Conservation (phyloP, 2,113 vertebrate genomes). For the Rhinogobius similis region DNA sequence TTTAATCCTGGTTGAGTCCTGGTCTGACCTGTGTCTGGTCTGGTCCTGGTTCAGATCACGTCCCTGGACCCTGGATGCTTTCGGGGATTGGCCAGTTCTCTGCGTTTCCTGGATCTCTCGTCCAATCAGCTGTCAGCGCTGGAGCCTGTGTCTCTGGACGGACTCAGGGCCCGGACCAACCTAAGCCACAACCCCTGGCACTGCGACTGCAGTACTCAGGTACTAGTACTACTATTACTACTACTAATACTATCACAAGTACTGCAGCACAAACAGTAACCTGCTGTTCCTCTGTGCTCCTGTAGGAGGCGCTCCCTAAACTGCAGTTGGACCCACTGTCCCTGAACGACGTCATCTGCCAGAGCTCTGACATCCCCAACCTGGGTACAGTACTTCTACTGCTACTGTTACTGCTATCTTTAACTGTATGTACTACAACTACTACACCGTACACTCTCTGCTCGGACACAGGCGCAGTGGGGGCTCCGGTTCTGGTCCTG, state of each 20-base stretch:
- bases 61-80: conserved; percentile 53
- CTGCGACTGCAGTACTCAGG: conserved; percentile 87
- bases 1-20: not conserved
- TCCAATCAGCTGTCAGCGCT: conserved; percentile 60
- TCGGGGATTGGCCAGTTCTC: conserved; percentile 32
- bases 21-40: not conserved
- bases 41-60: conserved; percentile 29
- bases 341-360: conserved; percentile 59
- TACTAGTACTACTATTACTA: too few species aligned
- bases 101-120: conserved; percentile 57
- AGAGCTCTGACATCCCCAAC: conserved; percentile 63
- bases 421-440: not conserved
- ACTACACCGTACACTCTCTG: not conserved
- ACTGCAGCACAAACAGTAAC: not conserved
- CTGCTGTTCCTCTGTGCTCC: not conserved
- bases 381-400: conserved; percentile 57
- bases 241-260: too few species aligned
- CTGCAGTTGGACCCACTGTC: conserved; percentile 77
- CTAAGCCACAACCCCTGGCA: conserved; percentile 87
- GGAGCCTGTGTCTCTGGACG: conserved; percentile 77
- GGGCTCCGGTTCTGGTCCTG: not conserved
- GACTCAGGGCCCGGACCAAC: conserved; percentile 81
- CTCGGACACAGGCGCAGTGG: not conserved
- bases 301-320: conserved; percentile 68
- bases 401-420: not conserved